Evolutionary conservation across 2,888 invertebrate species (phyloP).

Genomic region (Campopleginae sp.): DNA sequence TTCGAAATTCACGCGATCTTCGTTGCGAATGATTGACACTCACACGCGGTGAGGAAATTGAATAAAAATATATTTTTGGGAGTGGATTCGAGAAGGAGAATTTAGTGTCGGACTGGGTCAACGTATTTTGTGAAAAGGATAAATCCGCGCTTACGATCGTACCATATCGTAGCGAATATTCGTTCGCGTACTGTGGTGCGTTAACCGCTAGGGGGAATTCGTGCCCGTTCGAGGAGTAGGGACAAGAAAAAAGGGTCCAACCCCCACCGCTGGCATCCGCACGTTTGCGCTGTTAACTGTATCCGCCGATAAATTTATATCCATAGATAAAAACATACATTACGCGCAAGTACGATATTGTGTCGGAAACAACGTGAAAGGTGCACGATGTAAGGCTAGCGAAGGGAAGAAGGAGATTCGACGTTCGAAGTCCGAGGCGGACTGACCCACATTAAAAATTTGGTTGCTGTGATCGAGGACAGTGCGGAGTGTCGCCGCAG

Average conservation of each 20-base stretch:
- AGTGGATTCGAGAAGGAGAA: neutral
- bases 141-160: neutral
- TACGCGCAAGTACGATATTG: neutral
- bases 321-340: neutral
- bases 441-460: conserved; percentile 78
- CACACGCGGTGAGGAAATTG: neutral
- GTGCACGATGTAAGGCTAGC: conserved; percentile 13
- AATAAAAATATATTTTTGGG: neutral
- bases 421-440: conserved; percentile 29
- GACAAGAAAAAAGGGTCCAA: conserved; percentile 23
- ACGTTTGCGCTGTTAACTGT: conserved; percentile 9
- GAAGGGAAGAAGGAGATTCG: neutral
- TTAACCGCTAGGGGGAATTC: conserved; percentile 31
- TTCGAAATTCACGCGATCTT: neutral
- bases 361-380: neutral
- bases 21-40: neutral
- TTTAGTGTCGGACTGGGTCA: neutral
- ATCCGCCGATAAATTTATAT: conserved; percentile 5
- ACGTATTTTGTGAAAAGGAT: neutral
- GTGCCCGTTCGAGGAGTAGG: neutral
- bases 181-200: conserved; percentile 35
- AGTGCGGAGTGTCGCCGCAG: neutral
- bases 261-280: conserved; percentile 3
- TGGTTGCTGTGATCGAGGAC: neutral
- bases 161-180: conserved; percentile 29